phyloP scores from a whole-genome alignment of 2,797 vertebrate genomes.

The Anguilla anguilla region DNA sequence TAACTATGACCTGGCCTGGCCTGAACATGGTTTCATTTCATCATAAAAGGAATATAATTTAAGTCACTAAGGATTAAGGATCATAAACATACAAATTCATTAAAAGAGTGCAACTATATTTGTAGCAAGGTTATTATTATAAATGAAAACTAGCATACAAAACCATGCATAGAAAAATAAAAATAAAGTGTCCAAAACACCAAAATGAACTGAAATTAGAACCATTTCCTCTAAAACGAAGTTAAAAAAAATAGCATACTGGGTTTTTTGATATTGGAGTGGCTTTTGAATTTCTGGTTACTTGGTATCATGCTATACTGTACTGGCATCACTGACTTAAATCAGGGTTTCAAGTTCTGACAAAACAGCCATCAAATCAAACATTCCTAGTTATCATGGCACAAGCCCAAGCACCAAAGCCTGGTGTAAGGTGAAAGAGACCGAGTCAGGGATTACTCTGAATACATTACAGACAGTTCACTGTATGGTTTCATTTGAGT shows the following conservation, averaged over 20 bases:
- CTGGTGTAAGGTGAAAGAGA: neutral
- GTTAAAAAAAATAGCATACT: too few species aligned
- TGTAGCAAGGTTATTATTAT: neutral
- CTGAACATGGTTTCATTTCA: neutral
- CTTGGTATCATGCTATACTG: too few species aligned
- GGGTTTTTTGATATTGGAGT: too few species aligned
- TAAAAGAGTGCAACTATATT: neutral
- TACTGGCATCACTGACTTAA: too few species aligned
- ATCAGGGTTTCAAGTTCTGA: too few species aligned
- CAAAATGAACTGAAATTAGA: neutral
- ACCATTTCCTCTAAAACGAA: too few species aligned
- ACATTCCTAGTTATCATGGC: too few species aligned
- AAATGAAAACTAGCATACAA: neutral
- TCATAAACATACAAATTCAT: neutral
- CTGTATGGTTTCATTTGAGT: neutral
- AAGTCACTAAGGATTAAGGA: neutral
- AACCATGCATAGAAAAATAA: neutral
- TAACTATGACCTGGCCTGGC: neutral
- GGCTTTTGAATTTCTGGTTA: too few species aligned
- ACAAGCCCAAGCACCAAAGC: neutral
- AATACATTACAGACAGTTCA: neutral
- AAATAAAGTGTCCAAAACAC: neutral
- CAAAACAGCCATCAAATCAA: too few species aligned
- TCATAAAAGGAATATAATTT: neutral
- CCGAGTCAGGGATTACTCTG: neutral